Percentiles rank a stretch among this genome's conserved stretches.
Conservation (phyloP, 2,113 vertebrate genomes). For the Tricholaema leucomelas region DNA sequence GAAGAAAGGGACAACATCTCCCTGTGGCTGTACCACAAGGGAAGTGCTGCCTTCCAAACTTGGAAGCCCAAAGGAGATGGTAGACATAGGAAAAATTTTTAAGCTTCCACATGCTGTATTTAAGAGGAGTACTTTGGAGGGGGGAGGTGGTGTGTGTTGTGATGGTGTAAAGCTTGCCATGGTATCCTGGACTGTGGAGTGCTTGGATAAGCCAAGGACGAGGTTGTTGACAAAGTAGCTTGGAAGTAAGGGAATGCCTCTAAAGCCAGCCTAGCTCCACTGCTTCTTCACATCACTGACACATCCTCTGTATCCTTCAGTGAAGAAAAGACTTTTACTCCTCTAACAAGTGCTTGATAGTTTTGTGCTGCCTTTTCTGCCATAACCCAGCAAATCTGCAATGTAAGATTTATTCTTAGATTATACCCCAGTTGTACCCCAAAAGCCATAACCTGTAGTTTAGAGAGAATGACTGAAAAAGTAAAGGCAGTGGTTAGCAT, state of each 20-base stretch:
- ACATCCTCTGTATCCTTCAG: not conserved
- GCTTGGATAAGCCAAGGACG: rapidly evolving
- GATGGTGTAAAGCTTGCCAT: rapidly evolving
- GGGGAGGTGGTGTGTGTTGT: not conserved
- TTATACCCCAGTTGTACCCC: not conserved
- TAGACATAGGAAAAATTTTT: not conserved
- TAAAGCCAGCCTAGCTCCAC: not conserved
- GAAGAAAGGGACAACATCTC: not conserved
- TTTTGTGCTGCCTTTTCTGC: not conserved
- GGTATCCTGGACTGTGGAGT: rapidly evolving
- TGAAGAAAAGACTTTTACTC: not conserved
- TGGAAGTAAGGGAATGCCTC: not conserved
- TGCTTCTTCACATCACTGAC: rapidly evolving
- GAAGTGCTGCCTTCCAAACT: not conserved
- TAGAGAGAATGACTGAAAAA: not conserved
- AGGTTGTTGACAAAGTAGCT: not conserved
- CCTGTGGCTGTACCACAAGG: rapidly evolving
- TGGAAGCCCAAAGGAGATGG: not conserved
- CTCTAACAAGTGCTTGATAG: not conserved
- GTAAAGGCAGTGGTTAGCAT: not conserved
- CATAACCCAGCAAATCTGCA: not conserved
- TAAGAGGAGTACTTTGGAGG: not conserved
- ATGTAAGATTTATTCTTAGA: not conserved
- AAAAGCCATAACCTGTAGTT: not conserved
- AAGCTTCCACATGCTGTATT: not conserved